Evolutionary conservation across 2,888 invertebrate species (phyloP).

Genomic region (Callinectes sapidus): DNA sequence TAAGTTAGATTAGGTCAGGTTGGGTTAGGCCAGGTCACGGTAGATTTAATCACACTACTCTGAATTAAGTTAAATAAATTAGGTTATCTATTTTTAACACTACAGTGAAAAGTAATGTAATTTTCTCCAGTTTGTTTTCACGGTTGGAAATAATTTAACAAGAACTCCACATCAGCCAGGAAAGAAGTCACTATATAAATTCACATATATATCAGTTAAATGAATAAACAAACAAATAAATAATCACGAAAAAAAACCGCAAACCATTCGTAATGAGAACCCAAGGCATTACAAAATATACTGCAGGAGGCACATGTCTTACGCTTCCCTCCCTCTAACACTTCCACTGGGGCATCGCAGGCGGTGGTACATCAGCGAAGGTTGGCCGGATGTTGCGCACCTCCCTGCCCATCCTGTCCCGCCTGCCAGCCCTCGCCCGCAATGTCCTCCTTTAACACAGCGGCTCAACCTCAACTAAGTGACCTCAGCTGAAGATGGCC

Average conservation of each 20-base stretch:
- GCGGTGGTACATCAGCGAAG: not conserved
- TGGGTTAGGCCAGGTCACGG: not conserved
- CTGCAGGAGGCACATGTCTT: not conserved
- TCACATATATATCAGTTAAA: too few species aligned
- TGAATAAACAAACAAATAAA: too few species aligned
- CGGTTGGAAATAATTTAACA: too few species aligned
- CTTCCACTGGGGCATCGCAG: not conserved
- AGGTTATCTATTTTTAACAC: too few species aligned
- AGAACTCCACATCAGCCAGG: too few species aligned
- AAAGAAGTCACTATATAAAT: too few species aligned
- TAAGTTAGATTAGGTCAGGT: not conserved
- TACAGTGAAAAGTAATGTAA: too few species aligned
- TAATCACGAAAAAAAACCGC: too few species aligned
- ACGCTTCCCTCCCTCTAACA: not conserved
- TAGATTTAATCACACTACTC: not conserved
- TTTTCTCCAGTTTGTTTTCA: too few species aligned
- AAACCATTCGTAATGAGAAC: too few species aligned
- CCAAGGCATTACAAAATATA: not conserved
- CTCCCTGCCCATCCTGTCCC: conserved; percentile 13
- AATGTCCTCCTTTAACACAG: not conserved
- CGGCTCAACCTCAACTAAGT: not conserved
- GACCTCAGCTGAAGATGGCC: not conserved
- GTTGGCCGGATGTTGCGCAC: not conserved
- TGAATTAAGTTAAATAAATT: too few species aligned
- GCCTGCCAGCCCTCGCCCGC: not conserved